Conservation (phyloP, 2,113 vertebrate genomes). For the Chaenocephalus aceratus region DNA sequence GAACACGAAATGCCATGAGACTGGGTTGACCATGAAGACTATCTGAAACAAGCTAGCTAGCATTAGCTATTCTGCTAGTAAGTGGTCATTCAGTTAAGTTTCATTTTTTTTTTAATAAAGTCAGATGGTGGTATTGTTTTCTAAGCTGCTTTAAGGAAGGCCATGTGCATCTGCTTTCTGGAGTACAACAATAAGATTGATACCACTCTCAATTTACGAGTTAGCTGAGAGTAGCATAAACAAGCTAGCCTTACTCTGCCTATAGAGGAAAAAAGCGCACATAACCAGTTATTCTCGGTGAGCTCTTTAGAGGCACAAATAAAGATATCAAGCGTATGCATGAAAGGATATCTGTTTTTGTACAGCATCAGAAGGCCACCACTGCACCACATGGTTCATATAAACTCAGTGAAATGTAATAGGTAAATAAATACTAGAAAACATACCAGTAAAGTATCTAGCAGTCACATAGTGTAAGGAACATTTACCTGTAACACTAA, state of each 20-base stretch:
- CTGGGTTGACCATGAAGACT: too few relatives aligned
- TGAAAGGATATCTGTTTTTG: slow-evolving; percentile 22
- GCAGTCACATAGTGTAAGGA: too few relatives aligned
- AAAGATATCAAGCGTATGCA: background rate
- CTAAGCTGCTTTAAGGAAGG: background rate
- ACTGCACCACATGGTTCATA: slow-evolving; percentile 29
- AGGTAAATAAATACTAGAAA: background rate
- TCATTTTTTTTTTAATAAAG: background rate
- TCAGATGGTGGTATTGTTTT: background rate
- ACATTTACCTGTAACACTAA: too few relatives aligned
- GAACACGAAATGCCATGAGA: too few relatives aligned
- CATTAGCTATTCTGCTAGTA: background rate
- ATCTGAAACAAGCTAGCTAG: background rate
- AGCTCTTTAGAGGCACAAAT: too few relatives aligned
- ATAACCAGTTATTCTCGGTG: too few relatives aligned
- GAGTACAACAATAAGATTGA: background rate
- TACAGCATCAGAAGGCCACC: background rate
- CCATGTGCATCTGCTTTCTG: background rate
- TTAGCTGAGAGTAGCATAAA: too few relatives aligned
- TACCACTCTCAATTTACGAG: background rate
- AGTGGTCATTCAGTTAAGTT: background rate
- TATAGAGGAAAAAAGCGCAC: too few relatives aligned
- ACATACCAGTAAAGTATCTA: too few relatives aligned
- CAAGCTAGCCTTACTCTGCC: too few relatives aligned
- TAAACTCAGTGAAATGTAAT: background rate